Conservation (phyloP, 2,797 vertebrate genomes). For the Erethizon dorsatum region DNA sequence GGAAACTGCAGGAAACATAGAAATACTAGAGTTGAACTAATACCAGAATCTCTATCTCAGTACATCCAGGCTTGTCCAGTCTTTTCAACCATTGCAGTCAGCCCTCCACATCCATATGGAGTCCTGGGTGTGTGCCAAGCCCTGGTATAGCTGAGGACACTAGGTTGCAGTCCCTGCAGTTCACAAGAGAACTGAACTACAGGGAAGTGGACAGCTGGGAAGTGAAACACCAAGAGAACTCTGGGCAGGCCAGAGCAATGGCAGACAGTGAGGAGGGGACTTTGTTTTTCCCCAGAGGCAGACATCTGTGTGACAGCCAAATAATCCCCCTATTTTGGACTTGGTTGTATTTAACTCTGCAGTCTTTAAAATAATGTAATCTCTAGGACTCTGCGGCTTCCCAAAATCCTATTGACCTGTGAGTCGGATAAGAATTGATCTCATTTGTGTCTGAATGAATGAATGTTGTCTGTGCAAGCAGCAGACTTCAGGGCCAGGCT, state of each 20-base stretch:
- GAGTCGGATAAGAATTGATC: slow-evolving; percentile 83
- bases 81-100: not conserved
- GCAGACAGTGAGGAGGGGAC: fast-evolving
- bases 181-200: not conserved
- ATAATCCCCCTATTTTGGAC: slow-evolving; percentile 72
- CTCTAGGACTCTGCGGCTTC: slow-evolving; percentile 53
- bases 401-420: slow-evolving; percentile 81
- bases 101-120: too few species aligned
- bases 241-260: not conserved
- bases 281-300: not conserved
- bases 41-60: not conserved
- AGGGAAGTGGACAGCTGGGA: not conserved
- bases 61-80: not conserved
- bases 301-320: slow-evolving; percentile 46
- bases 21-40: not conserved
- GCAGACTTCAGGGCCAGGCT: slow-evolving; percentile 75
- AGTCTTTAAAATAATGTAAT: slow-evolving; percentile 83
- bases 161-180: not conserved
- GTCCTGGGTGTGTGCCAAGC: not conserved
- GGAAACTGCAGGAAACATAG: not conserved
- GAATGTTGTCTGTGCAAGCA: slow-evolving; percentile 74
- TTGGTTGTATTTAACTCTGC: slow-evolving; percentile 70
- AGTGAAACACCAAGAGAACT: not conserved
- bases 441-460: slow-evolving; percentile 83
- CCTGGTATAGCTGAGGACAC: not conserved